Base-by-base conservation (phyloP, 2,113 vertebrate species). In the Pygoscelis adeliae region DNA sequence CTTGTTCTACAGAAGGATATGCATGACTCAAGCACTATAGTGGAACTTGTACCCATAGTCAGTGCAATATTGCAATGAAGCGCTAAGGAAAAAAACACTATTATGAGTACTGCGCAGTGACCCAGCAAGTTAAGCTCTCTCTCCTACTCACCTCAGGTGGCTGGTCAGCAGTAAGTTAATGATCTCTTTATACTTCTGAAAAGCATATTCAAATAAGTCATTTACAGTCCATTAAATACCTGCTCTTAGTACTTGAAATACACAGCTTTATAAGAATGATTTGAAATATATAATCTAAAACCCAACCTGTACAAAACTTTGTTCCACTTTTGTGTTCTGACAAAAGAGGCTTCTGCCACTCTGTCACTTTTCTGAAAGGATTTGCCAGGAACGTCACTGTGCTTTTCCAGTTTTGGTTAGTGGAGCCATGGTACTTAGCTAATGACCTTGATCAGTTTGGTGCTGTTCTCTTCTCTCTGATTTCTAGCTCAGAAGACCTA, bases 101-200 rank as follows among this genome's bases (percentile, higher is more conserved):
- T 79, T 71, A 83, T 34, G 58, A 93, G 74, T 70, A 77, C 46
- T 83, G 38, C 2, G 6, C 71, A 59, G 66, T 83, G 90, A 94
- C 58, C 90, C 83, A 81, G 83, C 32, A 73, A 90, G 79, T 52
- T 36, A 86, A 92, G 59, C 58, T 73, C 74, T 46, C 50, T 95
- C 87, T 97, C 93, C 87, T 90, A 93, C 93, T 94, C 90, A 90
- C 58, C 82, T 93, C 87, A 76, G 84, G 66, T 88, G 78, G 71
- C 56, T 94, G 90, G 92, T 97, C 95, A 95, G 93, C 90, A 95
- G 61, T 83, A 91, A 91, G 78, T 94, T 94, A 97, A 95, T 95
- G 93, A 69, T 69, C 87, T 61, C 81, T 85, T 89, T 72, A 89
- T 40, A 85, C 70, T 85, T 93, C 46, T 85, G 87, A 90, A 95